Evolutionary conservation across 2,113 vertebrate species (phyloP).

Genomic region (Forbesichthys papilliferus): DNA sequence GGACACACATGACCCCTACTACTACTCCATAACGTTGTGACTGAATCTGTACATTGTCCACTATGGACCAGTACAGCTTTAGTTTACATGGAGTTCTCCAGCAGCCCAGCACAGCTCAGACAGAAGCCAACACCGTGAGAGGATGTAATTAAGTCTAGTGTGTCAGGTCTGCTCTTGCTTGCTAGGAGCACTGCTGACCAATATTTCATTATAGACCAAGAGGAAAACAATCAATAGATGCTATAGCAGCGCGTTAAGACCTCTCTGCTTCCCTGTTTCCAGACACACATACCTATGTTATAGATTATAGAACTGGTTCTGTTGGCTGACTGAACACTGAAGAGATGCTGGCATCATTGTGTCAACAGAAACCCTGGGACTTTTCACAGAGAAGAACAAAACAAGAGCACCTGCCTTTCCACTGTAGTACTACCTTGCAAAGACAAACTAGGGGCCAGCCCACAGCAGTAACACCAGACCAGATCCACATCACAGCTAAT

Average conservation of each 20-base stretch:
- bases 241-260: slow-evolving; percentile 20
- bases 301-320: background rate
- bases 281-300: background rate
- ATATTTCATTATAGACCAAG: slow-evolving; percentile 65
- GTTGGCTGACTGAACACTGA: background rate
- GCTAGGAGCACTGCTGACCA: slow-evolving; percentile 20
- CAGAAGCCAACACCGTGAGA: slow-evolving; percentile 11
- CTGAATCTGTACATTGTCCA: background rate
- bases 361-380: slow-evolving; percentile 29
- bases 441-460: background rate
- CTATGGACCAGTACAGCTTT: background rate
- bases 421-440: background rate
- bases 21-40: background rate
- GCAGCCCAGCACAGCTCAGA: background rate
- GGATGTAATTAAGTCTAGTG: slow-evolving; percentile 47
- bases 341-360: slow-evolving; percentile 7
- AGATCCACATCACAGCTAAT: background rate
- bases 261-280: background rate
- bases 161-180: slow-evolving; percentile 3
- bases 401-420: slow-evolving; percentile 39
- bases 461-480: background rate
- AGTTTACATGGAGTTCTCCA: background rate
- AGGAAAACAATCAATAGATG: slow-evolving; percentile 60
- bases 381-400: slow-evolving; percentile 36
- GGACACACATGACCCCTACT: background rate